Percentiles rank a stretch among this genome's conserved stretches.
phyloP scores from a whole-genome alignment of 2,888 invertebrate species.

The Drosophila lutescens region DNA sequence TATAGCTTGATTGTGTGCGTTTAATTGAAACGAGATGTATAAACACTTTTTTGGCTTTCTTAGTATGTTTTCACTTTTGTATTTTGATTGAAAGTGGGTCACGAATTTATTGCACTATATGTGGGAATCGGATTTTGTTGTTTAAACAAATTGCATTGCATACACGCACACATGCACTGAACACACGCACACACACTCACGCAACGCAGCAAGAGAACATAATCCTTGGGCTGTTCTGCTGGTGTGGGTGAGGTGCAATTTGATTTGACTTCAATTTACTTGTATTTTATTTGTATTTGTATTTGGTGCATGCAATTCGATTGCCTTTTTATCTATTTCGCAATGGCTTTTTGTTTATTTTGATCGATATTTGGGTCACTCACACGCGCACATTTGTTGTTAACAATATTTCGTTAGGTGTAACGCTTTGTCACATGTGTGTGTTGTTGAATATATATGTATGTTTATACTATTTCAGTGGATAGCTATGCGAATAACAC shows the following conservation, averaged over 20 bases:
- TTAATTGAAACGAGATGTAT: constrained; percentile 39
- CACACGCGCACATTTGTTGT: constrained; percentile 50
- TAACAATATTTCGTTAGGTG: constrained; percentile 57
- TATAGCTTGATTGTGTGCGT: constrained; percentile 47
- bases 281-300: constrained; percentile 6
- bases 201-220: constrained; percentile 81
- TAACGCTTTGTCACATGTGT: constrained; percentile 32
- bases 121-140: constrained; percentile 25
- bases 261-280: constrained; percentile 20
- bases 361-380: constrained; percentile 45
- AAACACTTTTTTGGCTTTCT: constrained; percentile 33
- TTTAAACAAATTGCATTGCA: constrained; percentile 36
- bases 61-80: constrained; percentile 30
- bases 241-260: constrained; percentile 41
- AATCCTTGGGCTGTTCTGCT: constrained; percentile 84
- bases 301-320: constrained; percentile 37
- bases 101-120: constrained; percentile 35
- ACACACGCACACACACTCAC: constrained; percentile 58
- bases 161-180: background rate
- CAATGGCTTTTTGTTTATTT: constrained; percentile 36
- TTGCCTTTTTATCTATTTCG: constrained; percentile 39
- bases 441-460: constrained; percentile 10
- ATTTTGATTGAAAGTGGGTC: constrained; percentile 45
- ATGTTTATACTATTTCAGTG: constrained; percentile 24
- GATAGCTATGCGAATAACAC: constrained; percentile 81